Evolutionary conservation across 1,140 invertebrate genomes (phyloP), one percentile per base, ranked within the genome.

Genomic region (Mamestra configurata): DNA sequence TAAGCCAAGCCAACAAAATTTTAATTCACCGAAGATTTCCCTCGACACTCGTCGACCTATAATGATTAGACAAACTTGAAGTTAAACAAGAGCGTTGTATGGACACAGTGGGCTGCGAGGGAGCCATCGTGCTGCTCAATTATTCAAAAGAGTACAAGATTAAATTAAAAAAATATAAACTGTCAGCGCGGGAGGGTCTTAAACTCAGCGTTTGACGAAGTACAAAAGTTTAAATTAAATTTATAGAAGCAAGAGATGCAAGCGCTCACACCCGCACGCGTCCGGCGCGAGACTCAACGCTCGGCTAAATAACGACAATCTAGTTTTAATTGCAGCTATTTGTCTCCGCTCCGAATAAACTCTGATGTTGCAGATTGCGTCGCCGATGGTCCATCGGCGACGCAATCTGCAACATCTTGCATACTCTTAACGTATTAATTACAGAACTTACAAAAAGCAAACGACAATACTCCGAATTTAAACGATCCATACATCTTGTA

Each of bases 141-240:
- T 77, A 77, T 77, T 77, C 59, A 77, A 53, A 55, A 77, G 46
- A 77, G 55, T 68, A 51, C 59, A 24, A 79, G 72, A 80, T 84
- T 79, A 79, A 77, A 77, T 76, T 79, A 79, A 68, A 72, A 57
- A 81, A 81, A 81, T 68, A 68, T 77, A 66, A 77, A 51, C 57
- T 81, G 71, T 66, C 35, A 64, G 37, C 46, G 46, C 59, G 71
- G 51, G 64, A 73, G 35, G 71, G 79, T 77, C 75, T 77, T 68
- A 40, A 80, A 80, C 72, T 55, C 43, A 80, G 57, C 79, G 53
- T 79, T 84, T 86, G 80, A 88, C 73, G 81, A 85, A 87, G 85
- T 82, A 83, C 71, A 80, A 86, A 88, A 89, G 84, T 88, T 89
- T 85, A 83, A 84, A 88, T 89, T 88, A 85, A 88, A 89, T 87